Conservation (phyloP, 2,888 invertebrate species). For the Caenorhabditis macrosperma region DNA sequence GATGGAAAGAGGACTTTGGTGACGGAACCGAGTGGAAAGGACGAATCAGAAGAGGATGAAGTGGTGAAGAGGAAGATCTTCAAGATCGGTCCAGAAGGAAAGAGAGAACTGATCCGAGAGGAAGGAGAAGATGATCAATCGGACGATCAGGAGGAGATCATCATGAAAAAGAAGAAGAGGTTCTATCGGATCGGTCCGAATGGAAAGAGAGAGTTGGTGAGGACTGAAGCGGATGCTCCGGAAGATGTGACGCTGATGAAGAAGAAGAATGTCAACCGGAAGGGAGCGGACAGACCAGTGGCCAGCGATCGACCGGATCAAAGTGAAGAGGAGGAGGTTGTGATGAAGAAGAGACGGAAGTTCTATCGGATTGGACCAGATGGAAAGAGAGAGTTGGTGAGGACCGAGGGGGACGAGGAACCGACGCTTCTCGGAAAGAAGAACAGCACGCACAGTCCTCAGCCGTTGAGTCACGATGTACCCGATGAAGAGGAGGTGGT, state of each 20-base stretch:
- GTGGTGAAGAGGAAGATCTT: background rate
- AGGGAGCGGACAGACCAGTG: too few species aligned
- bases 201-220: conserved; percentile 15
- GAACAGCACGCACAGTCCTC: background rate
- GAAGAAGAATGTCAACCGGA: too few species aligned
- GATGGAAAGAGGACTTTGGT: conserved; percentile 11
- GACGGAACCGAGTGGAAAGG: background rate
- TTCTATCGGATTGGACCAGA: background rate
- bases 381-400: background rate
- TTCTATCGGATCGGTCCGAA: conserved; percentile 18
- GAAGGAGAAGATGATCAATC: background rate
- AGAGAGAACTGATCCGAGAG: background rate
- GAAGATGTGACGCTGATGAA: background rate
- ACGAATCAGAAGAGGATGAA: background rate
- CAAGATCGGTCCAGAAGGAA: conserved; percentile 9
- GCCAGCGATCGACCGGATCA: background rate
- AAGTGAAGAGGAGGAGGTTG: background rate
- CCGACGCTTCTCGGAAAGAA: background rate
- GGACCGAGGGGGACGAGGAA: background rate
- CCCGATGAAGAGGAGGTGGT: conserved; percentile 4
- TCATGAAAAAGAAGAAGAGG: conserved; percentile 10
- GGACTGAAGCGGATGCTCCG: background rate
- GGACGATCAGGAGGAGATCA: conserved; percentile 6
- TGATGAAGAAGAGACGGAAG: background rate
- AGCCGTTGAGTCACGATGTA: background rate